Conservation (phyloP, 2,113 vertebrate species). For the Sylvia atricapilla region DNA sequence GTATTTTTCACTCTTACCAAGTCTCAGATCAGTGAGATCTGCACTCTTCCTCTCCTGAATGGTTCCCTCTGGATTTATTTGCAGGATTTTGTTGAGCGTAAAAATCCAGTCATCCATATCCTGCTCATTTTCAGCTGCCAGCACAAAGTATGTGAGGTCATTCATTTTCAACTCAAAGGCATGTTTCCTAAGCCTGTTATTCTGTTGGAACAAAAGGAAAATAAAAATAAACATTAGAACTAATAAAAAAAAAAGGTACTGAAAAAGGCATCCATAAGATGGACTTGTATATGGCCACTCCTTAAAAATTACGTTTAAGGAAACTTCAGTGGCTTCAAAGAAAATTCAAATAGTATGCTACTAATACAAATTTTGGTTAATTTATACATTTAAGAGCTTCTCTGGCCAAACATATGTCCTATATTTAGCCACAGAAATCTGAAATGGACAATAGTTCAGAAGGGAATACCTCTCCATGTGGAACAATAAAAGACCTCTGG, state of each 20-base stretch:
- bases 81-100: conserved; percentile 92
- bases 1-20: conserved; percentile 74
- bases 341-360: neutral
- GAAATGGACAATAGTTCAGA: neutral
- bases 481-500: neutral
- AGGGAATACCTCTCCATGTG: neutral
- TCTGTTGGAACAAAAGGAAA: conserved; percentile 64
- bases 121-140: conserved; percentile 95
- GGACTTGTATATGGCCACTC: neutral
- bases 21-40: conserved; percentile 87
- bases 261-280: neutral
- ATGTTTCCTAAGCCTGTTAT: conserved; percentile 91
- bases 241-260: neutral
- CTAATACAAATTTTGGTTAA: neutral
- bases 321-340: neutral
- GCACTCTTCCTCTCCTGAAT: conserved; percentile 87
- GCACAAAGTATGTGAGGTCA: conserved; percentile 96
- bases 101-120: conserved; percentile 99
- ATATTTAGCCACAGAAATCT: neutral
- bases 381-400: neutral
- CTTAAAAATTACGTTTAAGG: neutral
- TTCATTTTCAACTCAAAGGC: conserved; percentile 99
- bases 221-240: neutral
- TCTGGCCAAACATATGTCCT: neutral
- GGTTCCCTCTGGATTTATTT: conserved; percentile 90